A percentile compares a stretch with the other conserved stretches of the same genome.
Evolutionary conservation across 1,140 invertebrate species (phyloP).

Genomic region (Hycleus phaleratus): DNA sequence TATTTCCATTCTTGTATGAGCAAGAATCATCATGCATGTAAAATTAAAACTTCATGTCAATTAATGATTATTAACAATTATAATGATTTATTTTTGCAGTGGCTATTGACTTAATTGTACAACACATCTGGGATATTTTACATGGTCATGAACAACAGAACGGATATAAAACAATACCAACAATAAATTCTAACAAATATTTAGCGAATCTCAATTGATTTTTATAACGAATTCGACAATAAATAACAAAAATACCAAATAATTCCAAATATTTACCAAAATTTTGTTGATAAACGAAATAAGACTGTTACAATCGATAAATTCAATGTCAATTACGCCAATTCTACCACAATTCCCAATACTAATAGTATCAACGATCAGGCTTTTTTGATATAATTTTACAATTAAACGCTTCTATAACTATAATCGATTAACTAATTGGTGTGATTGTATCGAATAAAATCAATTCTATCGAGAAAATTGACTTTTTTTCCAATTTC

Average conservation of each 20-base stretch:
- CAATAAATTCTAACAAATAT: neutral
- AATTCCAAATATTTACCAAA: neutral
- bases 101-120: slow-evolving; percentile 97
- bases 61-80: neutral
- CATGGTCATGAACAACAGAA: slow-evolving; percentile 41
- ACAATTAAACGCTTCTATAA: too few species aligned
- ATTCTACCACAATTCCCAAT: neutral
- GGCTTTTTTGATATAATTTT: too few species aligned
- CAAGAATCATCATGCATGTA: slow-evolving; percentile 1
- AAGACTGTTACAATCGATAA: neutral
- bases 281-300: neutral
- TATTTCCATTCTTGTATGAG: neutral
- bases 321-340: neutral
- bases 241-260: too few species aligned
- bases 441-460: neutral
- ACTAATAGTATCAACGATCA: too few species aligned
- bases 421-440: neutral
- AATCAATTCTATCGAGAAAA: neutral
- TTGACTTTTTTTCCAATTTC: slow-evolving; percentile 35
- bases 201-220: neutral
- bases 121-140: slow-evolving; percentile 95
- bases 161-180: slow-evolving; percentile 9
- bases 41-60: neutral
- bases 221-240: neutral
- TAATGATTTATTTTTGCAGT: slow-evolving; percentile 62